These are phyloP conservation scores for Halesus radiatus DNA, from an alignment of 1,140 invertebrate species.

Conservation along the genomic window DNA sequence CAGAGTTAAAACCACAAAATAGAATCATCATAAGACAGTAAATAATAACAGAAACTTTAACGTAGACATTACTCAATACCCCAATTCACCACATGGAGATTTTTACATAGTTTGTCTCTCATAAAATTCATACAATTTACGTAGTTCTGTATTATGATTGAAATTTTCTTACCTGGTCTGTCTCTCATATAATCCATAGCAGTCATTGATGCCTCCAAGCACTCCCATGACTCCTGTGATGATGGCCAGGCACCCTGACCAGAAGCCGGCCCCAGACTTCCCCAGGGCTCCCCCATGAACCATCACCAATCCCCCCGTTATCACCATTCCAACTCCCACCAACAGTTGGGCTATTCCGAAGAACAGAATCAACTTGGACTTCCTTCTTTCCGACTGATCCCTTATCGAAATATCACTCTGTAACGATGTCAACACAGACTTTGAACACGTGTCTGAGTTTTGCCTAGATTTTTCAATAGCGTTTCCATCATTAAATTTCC, in stretches of 20 bases:
- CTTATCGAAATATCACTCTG: conserved; percentile 59
- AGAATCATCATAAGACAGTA: no score
- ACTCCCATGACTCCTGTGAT: conserved; percentile 71
- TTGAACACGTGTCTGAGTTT: conserved; percentile 56
- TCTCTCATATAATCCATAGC: conserved; percentile 68
- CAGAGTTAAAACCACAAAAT: no score
- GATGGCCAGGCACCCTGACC: conserved; percentile 73
- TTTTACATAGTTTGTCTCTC: no score
- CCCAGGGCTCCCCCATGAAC: conserved; percentile 72
- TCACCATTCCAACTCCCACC: conserved; percentile 72
- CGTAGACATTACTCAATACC: no score
- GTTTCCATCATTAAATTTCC: conserved; percentile 39
- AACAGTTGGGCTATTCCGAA: conserved; percentile 71
- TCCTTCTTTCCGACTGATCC: conserved; percentile 53
- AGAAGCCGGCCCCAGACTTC: conserved; percentile 73
- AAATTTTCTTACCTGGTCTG: conserved; percentile 60
- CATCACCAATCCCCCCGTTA: conserved; percentile 71
- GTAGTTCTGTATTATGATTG: no score
- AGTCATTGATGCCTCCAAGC: conserved; percentile 72
- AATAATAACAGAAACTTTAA: no score
- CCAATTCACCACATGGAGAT: no score
- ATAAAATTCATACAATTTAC: no score
- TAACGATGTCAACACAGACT: conserved; percentile 62
- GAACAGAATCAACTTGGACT: conserved; percentile 65
- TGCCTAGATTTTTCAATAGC: conserved; percentile 49